Conservation (phyloP, 2,888 invertebrate species). For the Abscondita cerata region DNA sequence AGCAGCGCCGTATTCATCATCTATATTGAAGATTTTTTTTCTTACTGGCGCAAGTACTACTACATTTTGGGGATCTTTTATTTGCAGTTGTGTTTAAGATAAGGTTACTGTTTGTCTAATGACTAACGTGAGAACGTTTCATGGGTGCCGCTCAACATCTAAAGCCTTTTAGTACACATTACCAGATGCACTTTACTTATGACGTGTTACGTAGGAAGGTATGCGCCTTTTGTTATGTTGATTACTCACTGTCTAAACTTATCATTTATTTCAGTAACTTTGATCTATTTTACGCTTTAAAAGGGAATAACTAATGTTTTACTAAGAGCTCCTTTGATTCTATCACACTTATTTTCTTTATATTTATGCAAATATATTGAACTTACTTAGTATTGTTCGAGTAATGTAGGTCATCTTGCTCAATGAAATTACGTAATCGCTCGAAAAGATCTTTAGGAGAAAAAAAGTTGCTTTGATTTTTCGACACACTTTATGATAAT, state of each 20-base stretch:
- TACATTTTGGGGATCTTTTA: slow-evolving; percentile 40
- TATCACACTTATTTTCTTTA: background rate
- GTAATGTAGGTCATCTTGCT: background rate
- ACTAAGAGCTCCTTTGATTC: slow-evolving; percentile 4
- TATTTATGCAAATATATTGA: slow-evolving; percentile 7
- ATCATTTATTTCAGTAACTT: slow-evolving; percentile 9
- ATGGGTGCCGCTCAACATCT: slow-evolving; percentile 30
- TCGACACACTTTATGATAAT: no score
- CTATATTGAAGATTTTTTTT: slow-evolving; percentile 7
- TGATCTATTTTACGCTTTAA: slow-evolving; percentile 5
- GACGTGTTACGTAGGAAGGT: slow-evolving; percentile 24
- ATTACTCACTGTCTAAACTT: slow-evolving; percentile 21
- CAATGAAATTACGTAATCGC: no score
- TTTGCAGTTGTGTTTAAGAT: slow-evolving; percentile 54
- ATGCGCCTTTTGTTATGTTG: slow-evolving; percentile 38
- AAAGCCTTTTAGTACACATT: slow-evolving; percentile 38
- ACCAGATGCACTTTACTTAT: slow-evolving; percentile 39
- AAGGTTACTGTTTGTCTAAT: slow-evolving; percentile 55
- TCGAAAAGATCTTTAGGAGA: no score
- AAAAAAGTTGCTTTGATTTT: no score
- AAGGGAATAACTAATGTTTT: slow-evolving; percentile 10
- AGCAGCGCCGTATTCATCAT: background rate
- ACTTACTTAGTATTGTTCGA: background rate
- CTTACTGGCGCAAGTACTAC: slow-evolving; percentile 20
- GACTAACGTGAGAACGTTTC: slow-evolving; percentile 53